phyloP scores from a whole-genome alignment of 2,797 vertebrate species.

The Momotus momota region DNA sequence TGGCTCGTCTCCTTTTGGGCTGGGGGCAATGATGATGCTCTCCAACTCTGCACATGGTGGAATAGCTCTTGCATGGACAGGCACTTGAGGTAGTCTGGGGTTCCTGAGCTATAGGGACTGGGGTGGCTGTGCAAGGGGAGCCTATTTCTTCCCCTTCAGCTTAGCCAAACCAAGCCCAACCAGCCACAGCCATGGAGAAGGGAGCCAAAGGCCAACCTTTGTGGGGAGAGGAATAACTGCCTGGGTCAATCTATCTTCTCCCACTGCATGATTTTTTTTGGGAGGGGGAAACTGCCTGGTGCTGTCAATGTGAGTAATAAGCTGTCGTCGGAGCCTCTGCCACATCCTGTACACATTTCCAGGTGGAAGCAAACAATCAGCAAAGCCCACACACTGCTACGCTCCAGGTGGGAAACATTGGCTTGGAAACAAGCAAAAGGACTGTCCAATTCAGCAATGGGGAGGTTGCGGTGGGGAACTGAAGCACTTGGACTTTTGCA shows the following conservation, averaged over 20 bases:
- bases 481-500: neutral
- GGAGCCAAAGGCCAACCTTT: neutral
- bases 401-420: conserved; percentile 16
- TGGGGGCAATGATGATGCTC: fast-evolving
- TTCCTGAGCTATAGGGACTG: neutral
- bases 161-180: neutral
- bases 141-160: neutral
- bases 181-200: fast-evolving
- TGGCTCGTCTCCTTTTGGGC: neutral
- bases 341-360: conserved; percentile 22
- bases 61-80: neutral
- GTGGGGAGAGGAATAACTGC: neutral
- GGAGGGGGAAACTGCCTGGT: neutral
- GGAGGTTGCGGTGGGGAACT: neutral
- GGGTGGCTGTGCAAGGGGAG: neutral
- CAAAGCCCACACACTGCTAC: neutral
- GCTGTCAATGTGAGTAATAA: neutral
- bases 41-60: neutral
- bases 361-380: neutral
- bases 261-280: neutral
- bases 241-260: neutral
- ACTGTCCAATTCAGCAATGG: neutral
- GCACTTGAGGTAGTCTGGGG: neutral
- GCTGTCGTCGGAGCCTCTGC: neutral
- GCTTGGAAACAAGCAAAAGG: neutral